Base-by-base conservation (phyloP, 2,797 vertebrate species). In the Platalea minor region DNA sequence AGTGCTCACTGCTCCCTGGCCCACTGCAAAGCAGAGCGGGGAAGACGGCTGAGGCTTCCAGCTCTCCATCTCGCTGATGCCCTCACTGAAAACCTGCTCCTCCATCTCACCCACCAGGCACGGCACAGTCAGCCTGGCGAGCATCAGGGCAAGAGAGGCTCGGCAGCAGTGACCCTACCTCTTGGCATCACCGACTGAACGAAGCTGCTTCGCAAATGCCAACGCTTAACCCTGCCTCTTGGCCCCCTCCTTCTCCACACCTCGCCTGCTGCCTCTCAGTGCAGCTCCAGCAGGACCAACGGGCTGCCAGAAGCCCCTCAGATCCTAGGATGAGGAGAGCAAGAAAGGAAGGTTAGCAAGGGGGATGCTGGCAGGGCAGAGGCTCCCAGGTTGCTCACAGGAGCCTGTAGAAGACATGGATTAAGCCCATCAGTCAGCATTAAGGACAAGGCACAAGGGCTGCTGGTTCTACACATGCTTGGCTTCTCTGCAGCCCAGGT, bases 391-490 rank as follows among this genome's bases (percentile, higher is more conserved):
- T 54, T 67, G 53, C 70, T 20, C n/a, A 12, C 39, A 45, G 25
- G 41, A 65, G 51, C 9, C 25, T 0, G 0, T 1, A 11, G 35
- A 37, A 70, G 28, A 70, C 10, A 12, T 1, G n/a, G 57, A 46
- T 70, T 43, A 76, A 29, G 33, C 6, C 35, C 28, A 2, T 50
- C 3, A 2, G 7, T 10, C 0, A 0, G 37, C 20, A 19, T 19
- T 60, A 2, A 70, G 37, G 35, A 57, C 28, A 33, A 4, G 33
- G 43, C 35, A 63, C 41, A 6, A 50, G 35, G 48, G 21, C 57
- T 76, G 74, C 61, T 33, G 35, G 9, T 35, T 25, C 33, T 35
- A 20, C 7, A 0, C 78, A 6, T 4, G 0, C 16, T 17, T 8
- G 43, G 59, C 18, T 26, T 56, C 31, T 50, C n/a, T 4, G 0